phyloP scores from a whole-genome alignment of 2,797 vertebrate genomes.

The Esox lucius region DNA sequence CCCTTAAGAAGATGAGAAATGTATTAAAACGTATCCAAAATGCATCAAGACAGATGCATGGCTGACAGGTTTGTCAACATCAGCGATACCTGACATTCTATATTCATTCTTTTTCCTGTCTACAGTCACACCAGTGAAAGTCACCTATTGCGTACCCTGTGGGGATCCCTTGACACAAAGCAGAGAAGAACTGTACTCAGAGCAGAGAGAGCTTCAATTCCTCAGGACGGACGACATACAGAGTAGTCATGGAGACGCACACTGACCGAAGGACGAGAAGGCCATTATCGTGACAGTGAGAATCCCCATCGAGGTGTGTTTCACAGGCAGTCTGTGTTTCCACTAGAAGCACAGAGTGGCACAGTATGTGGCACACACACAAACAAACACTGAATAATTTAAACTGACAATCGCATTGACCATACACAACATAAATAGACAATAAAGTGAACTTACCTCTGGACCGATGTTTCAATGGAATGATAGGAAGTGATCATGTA shows the following conservation, averaged over 20 bases:
- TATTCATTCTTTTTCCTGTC: not conserved
- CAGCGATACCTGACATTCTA: not conserved
- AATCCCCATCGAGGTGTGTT: slow-evolving; percentile 5
- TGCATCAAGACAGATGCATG: not conserved
- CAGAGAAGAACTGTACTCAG: not conserved
- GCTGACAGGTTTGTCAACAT: not conserved
- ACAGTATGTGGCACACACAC: not conserved
- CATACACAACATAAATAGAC: not conserved
- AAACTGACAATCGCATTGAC: not conserved
- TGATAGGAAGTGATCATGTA: not conserved
- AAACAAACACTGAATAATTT: not conserved
- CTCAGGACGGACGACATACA: not conserved
- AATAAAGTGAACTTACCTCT: not conserved
- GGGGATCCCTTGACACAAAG: not conserved
- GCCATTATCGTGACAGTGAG: not conserved
- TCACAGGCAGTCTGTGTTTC: not conserved
- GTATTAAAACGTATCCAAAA: not conserved
- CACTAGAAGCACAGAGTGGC: not conserved
- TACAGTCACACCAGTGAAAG: not conserved
- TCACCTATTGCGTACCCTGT: not conserved
- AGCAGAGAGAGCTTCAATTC: not conserved
- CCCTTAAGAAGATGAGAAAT: not conserved
- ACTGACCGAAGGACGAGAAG: not conserved
- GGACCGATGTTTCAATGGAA: not conserved
- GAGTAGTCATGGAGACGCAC: not conserved